Evolutionary conservation across 2,888 invertebrate species (phyloP), one percentile per base, ranked within the genome.

Genomic region (Cataglyphis altisquamis): DNA sequence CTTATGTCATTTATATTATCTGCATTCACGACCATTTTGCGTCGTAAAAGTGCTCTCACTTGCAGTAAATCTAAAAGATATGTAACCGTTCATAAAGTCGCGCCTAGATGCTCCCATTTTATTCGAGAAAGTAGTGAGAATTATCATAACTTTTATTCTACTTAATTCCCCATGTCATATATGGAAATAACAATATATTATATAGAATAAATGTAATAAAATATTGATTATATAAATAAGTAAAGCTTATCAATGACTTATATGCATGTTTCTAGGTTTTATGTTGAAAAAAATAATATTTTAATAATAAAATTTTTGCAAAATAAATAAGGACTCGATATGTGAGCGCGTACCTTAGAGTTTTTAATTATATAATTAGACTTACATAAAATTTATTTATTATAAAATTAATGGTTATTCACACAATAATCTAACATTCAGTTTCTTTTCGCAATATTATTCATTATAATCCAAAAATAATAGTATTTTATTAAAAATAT

Each of bases 21-120:
- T 80, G 45, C 75, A 25, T 57, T 80, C 29, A 70, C 12, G 72
- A 77, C 70, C 29, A 70, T 77, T n/a, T 57, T 15, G 66, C 77
- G 18, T 48, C 74, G 45, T 80, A 80, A 80, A 80, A 60, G 57
- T 80, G 74, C 52, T 45, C 60, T 60, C 45, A 21, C 39, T 45
- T 45, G 74, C 36, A 73, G 36, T 80, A 80, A 80, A 80, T 80
- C 75, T 73, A 80, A 73, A 73, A 73, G 78, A 80, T 80, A 74
- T 78, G 78, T 73, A 78, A 60, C 45, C 60, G 25, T 60, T 45
- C 74, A 72, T 62, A 80, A 80, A 73, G 45, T 80, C 60, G 75
- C 60, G 21, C 12, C 57, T 72, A 78, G 57, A 72, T 45, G 78
- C 32, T 72, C 21, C 29, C 18, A 9, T 73, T 78, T 78, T 12